These are phyloP conservation scores for Trachops cirrhosus DNA, from an alignment of 2,797 vertebrate genomes.

Conservation along the genomic window DNA sequence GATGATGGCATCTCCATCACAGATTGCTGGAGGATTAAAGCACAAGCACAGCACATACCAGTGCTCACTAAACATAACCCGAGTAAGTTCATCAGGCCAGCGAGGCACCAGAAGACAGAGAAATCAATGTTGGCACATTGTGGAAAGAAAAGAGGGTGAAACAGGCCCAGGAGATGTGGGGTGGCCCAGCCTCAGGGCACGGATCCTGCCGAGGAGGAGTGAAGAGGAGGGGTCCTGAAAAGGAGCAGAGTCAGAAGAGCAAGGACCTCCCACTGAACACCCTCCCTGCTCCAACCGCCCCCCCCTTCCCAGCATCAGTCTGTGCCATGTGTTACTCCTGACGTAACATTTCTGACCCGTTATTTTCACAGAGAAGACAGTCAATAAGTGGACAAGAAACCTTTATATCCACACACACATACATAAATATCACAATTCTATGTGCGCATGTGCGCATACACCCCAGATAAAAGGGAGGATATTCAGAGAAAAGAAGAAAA, in stretches of 20 bases:
- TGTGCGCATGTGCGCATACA: not conserved
- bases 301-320: not conserved
- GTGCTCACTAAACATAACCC: not conserved
- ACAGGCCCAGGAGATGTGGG: not conserved
- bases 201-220: not conserved
- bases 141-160: not conserved
- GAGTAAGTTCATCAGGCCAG: not conserved
- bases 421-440: not conserved
- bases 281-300: too few relatives aligned
- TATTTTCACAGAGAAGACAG: not conserved
- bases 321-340: fast-evolving
- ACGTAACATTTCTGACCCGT: not conserved
- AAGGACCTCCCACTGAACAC: not conserved
- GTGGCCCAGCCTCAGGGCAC: not conserved
- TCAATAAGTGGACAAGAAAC: not conserved
- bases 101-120: not conserved
- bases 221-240: not conserved
- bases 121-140: not conserved
- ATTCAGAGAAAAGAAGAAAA: not conserved
- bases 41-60: not conserved
- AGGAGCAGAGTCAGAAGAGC: not conserved
- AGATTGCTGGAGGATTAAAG: not conserved
- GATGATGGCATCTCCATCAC: not conserved
- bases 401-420: not conserved
- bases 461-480: not conserved